Evolutionary conservation across 2,888 invertebrate species (phyloP).

Genomic region (Lathronympha strigana): DNA sequence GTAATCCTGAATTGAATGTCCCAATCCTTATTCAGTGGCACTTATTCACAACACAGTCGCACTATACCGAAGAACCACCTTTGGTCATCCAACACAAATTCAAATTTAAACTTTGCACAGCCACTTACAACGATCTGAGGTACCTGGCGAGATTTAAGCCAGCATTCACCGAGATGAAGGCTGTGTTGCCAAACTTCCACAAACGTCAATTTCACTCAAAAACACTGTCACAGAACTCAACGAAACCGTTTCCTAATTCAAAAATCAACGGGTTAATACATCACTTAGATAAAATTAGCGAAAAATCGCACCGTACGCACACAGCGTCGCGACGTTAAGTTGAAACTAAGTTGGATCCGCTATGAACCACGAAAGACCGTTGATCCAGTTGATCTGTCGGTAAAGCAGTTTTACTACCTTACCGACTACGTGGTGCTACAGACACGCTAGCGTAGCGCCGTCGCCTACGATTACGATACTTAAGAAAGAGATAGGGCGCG

Average conservation of each 20-base stretch:
- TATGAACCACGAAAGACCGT: slow-evolving; percentile 79
- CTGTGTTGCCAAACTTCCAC: slow-evolving; percentile 58
- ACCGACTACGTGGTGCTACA: slow-evolving; percentile 62
- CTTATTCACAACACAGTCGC: slow-evolving; percentile 65
- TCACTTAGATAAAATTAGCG: slow-evolving; percentile 62
- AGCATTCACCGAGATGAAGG: slow-evolving; percentile 73
- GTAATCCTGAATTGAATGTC: slow-evolving; percentile 62
- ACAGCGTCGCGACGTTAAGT: slow-evolving; percentile 72
- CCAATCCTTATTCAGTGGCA: slow-evolving; percentile 69
- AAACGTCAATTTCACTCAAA: slow-evolving; percentile 54
- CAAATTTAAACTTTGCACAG: slow-evolving; percentile 76
- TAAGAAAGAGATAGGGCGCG: slow-evolving; percentile 55
- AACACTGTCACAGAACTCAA: slow-evolving; percentile 59
- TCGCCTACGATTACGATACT: slow-evolving; percentile 55
- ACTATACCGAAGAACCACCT: slow-evolving; percentile 64
- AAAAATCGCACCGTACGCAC: slow-evolving; percentile 70
- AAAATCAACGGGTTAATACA: slow-evolving; percentile 68
- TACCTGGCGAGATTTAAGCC: slow-evolving; percentile 76
- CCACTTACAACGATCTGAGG: slow-evolving; percentile 78
- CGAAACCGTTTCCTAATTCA: slow-evolving; percentile 60
- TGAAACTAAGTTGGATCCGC: slow-evolving; percentile 80
- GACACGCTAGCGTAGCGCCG: slow-evolving; percentile 46
- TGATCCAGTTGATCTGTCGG: slow-evolving; percentile 80
- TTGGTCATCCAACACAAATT: slow-evolving; percentile 71
- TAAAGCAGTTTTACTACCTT: slow-evolving; percentile 73